A percentile compares a stretch with the other conserved stretches of the same genome.
Evolutionary conservation across 1,140 invertebrate genomes (phyloP).

Genomic region (Heliconius himera): DNA sequence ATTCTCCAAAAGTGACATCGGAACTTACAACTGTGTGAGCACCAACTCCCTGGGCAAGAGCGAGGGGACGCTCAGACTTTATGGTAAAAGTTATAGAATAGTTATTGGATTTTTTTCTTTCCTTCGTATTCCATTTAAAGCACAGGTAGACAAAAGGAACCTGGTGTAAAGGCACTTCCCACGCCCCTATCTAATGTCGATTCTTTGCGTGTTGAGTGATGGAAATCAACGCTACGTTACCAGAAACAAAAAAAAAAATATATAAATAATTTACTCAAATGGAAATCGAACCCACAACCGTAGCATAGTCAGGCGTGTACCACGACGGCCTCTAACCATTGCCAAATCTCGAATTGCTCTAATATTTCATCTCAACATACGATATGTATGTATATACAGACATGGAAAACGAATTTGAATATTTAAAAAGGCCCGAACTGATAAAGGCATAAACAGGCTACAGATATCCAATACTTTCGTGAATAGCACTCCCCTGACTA

Average conservation of each 20-base stretch:
- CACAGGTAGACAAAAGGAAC: too few species aligned
- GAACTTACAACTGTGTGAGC: slow-evolving; percentile 94
- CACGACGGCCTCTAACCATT: neutral
- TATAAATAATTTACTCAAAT: too few species aligned
- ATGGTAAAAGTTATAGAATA: slow-evolving; percentile 83
- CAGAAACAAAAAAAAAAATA: too few species aligned
- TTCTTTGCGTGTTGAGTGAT: too few species aligned
- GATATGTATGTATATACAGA: neutral
- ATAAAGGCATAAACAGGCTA: slow-evolving; percentile 1
- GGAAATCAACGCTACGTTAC: too few species aligned
- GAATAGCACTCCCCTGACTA: slow-evolving; percentile 5
- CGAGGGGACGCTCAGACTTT: slow-evolving; percentile 91
- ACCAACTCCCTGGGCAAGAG: slow-evolving; percentile 94
- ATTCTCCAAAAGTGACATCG: slow-evolving; percentile 90
- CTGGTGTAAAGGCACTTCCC: too few species aligned
- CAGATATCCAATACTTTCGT: neutral
- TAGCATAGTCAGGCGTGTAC: neutral
- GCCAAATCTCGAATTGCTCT: neutral
- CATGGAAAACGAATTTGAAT: neutral
- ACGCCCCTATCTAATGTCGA: too few species aligned
- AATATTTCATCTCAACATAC: slow-evolving; percentile 10
- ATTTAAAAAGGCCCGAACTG: slow-evolving; percentile 6
- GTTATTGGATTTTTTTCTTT: neutral
- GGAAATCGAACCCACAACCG: too few species aligned
- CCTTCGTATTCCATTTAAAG: too few species aligned